These are phyloP conservation scores for Pararge aegeria DNA, from an alignment of 1,140 invertebrate genomes.

Conservation along the genomic window DNA sequence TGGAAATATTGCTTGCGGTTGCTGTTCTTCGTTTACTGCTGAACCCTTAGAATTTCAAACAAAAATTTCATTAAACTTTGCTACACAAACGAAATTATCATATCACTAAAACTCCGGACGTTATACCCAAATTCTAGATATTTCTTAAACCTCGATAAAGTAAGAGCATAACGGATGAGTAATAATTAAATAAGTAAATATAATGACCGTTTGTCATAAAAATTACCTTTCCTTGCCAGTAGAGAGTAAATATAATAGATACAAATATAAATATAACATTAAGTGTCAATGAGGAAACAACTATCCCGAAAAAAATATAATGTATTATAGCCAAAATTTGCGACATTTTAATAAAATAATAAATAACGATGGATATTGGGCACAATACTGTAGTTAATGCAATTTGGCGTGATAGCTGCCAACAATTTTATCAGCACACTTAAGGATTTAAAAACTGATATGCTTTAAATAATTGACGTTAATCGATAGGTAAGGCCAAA, in stretches of 20 bases:
- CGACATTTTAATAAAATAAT: not conserved
- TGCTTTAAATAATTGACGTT: too few species aligned
- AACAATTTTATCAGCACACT: not conserved
- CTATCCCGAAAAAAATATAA: not conserved
- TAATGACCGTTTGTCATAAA: too few species aligned
- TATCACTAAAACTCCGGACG: too few species aligned
- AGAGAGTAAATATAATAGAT: not conserved
- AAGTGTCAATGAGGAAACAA: not conserved
- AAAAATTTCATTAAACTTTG: too few species aligned
- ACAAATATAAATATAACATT: not conserved
- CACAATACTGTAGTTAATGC: not conserved
- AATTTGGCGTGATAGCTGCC: not conserved
- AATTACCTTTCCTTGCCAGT: not conserved
- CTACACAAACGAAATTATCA: too few species aligned
- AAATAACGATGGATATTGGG: not conserved
- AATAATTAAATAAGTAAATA: too few species aligned
- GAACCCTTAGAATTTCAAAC: too few species aligned
- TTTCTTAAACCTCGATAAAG: too few species aligned
- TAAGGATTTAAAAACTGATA: not conserved
- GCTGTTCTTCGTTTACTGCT: too few species aligned
- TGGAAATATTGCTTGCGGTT: not conserved
- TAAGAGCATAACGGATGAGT: too few species aligned
- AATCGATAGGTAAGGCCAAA: too few species aligned
- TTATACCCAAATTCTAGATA: too few species aligned
- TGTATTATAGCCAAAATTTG: not conserved